Conservation (phyloP, 2,888 invertebrate species). For the Hipparchia sbordonii region DNA sequence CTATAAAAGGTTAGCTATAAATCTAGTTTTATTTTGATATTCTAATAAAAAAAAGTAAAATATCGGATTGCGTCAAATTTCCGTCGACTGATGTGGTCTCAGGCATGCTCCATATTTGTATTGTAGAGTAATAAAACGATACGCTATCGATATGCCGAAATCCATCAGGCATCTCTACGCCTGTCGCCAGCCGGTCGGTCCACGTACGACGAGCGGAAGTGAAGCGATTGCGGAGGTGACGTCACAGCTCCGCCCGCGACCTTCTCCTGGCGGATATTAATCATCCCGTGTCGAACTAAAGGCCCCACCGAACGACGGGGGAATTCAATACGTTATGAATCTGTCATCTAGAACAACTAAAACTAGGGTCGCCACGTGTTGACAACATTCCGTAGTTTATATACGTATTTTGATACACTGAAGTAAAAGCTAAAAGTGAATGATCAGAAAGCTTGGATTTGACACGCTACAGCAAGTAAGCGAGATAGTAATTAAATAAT, state of each 20-base stretch:
- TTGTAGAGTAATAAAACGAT: background rate
- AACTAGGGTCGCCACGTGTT: background rate
- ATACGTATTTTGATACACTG: background rate
- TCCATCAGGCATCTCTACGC: conserved; percentile 14
- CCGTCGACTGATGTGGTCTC: too few relatives aligned
- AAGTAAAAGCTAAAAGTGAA: too few relatives aligned
- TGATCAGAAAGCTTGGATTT: too few relatives aligned
- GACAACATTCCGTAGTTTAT: background rate
- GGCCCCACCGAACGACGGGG: conserved; percentile 22
- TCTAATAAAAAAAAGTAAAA: too few relatives aligned
- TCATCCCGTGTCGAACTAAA: conserved; percentile 63
- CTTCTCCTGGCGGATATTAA: conserved; percentile 79
- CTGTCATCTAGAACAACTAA: background rate
- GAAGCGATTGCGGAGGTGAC: conserved; percentile 69
- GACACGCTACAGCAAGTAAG: too few relatives aligned
- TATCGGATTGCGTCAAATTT: too few relatives aligned
- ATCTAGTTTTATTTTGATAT: too few relatives aligned
- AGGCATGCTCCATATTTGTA: background rate
- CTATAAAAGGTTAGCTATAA: too few relatives aligned
- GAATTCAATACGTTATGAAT: conserved; percentile 27
- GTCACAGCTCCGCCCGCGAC: conserved; percentile 70
- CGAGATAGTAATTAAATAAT: too few relatives aligned
- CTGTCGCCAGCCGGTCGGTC: conserved; percentile 31
- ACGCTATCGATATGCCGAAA: conserved; percentile 11
- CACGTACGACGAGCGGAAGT: conserved; percentile 65